A percentile compares a stretch with the other conserved stretches of the same genome.
Evolutionary conservation across 2,113 vertebrate species (phyloP).

Genomic region (Orientallactaga bullata): DNA sequence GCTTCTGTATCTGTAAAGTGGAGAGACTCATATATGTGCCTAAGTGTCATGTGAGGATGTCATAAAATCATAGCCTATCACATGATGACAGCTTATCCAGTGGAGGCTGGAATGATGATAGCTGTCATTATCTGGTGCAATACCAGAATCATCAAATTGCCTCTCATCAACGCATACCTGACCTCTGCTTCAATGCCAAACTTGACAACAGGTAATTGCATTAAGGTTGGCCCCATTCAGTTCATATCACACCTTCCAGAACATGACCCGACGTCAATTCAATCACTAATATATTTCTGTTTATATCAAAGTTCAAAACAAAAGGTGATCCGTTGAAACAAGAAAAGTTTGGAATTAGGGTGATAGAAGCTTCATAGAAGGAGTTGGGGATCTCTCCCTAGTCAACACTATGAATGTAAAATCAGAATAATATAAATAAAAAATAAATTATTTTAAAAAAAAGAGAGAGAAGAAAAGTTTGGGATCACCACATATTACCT

Average conservation of each 20-base stretch:
- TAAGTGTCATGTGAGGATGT: background rate
- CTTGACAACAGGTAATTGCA: background rate
- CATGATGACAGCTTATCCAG: background rate
- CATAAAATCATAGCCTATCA: background rate
- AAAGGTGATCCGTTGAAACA: slow-evolving; percentile 4
- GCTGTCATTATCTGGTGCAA: background rate
- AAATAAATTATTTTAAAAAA: too few species aligned
- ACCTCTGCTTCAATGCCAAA: background rate
- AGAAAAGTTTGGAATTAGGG: background rate
- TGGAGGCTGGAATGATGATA: background rate
- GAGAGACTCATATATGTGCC: background rate
- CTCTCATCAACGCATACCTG: background rate
- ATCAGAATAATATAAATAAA: too few species aligned
- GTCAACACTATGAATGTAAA: too few species aligned
- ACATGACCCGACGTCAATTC: background rate
- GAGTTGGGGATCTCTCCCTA: too few species aligned
- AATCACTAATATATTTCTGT: background rate
- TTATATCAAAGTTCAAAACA: background rate
- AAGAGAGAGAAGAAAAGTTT: background rate
- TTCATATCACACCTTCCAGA: background rate
- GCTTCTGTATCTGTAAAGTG: background rate
- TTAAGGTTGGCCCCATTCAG: background rate
- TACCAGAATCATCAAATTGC: background rate
- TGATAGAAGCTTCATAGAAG: too few species aligned
- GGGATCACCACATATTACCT: background rate